These are phyloP conservation scores for Pemphigus obesinymphae DNA, from an alignment of 1,140 invertebrate species.

Conservation along the genomic window DNA sequence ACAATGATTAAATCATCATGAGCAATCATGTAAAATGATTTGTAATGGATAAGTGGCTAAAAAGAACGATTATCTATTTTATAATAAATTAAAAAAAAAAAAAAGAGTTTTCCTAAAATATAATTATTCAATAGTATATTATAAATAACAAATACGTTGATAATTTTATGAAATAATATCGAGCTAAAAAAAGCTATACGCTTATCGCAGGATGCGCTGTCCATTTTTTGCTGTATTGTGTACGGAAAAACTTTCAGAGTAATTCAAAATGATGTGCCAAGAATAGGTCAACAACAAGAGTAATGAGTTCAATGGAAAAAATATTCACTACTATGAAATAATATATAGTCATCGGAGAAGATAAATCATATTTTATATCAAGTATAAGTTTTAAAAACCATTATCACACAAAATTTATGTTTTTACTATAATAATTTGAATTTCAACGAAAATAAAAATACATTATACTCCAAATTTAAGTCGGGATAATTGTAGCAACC, in stretches of 20 bases:
- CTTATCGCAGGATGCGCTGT: background rate
- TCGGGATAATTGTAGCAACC: too few species aligned
- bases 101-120: too few species aligned
- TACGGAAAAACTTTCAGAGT: background rate
- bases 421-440: slow-evolving; percentile 5
- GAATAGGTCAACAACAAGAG: slow-evolving; percentile 25
- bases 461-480: too few species aligned
- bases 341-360: slow-evolving; percentile 6
- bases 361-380: slow-evolving; percentile 18
- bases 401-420: slow-evolving; percentile 1
- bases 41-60: too few species aligned
- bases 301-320: slow-evolving; percentile 12
- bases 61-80: too few species aligned
- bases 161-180: background rate
- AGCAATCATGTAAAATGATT: too few species aligned
- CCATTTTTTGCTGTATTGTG: background rate
- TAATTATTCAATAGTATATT: background rate
- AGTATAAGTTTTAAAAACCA: slow-evolving; percentile 3
- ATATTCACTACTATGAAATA: background rate
- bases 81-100: too few species aligned
- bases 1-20: too few species aligned
- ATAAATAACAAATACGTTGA: background rate
- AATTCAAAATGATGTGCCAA: slow-evolving; percentile 28
- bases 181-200: background rate
- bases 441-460: background rate